These are phyloP conservation scores for Thamnophis sirtalis DNA, from an alignment of 2,113 vertebrate species.

Conservation along the genomic window DNA sequence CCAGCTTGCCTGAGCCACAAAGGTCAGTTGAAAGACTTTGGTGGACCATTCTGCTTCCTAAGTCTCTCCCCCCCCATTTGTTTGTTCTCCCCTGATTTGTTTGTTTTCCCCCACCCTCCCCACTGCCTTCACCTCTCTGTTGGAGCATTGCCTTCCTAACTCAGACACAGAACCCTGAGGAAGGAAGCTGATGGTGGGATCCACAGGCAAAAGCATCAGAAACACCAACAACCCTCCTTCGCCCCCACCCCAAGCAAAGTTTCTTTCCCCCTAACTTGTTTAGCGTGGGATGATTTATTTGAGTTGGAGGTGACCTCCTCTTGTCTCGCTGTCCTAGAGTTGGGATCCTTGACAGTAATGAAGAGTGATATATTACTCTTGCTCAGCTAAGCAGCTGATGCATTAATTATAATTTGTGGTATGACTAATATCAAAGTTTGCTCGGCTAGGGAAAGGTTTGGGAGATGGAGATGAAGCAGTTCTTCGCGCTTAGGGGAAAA, in stretches of 20 bases:
- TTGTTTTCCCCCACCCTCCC: background rate
- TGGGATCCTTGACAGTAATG: constrained; percentile 97
- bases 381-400: constrained; percentile 91
- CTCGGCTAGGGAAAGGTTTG: constrained; percentile 78
- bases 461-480: constrained; percentile 60
- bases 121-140: constrained; percentile 45
- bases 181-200: constrained; percentile 28
- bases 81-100: background rate
- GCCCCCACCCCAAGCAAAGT: constrained; percentile 46
- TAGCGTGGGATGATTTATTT: constrained; percentile 88
- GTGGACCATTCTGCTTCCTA: background rate
- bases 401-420: constrained; percentile 90
- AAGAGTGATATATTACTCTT: constrained; percentile 95
- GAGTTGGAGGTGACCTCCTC: constrained; percentile 82
- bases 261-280: constrained; percentile 73
- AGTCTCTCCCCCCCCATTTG: too few relatives aligned
- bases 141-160: constrained; percentile 39
- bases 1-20: constrained; percentile 88
- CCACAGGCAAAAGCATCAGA: constrained; percentile 27
- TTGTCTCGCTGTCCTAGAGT: constrained; percentile 85
- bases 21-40: constrained; percentile 82
- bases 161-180: constrained; percentile 31
- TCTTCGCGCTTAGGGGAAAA: constrained; percentile 43
- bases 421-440: constrained; percentile 82
- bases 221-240: background rate